Percentiles rank a stretch among this genome's conserved stretches.
Evolutionary conservation across 2,113 vertebrate species (phyloP).

Genomic region (Xenus cinereus): DNA sequence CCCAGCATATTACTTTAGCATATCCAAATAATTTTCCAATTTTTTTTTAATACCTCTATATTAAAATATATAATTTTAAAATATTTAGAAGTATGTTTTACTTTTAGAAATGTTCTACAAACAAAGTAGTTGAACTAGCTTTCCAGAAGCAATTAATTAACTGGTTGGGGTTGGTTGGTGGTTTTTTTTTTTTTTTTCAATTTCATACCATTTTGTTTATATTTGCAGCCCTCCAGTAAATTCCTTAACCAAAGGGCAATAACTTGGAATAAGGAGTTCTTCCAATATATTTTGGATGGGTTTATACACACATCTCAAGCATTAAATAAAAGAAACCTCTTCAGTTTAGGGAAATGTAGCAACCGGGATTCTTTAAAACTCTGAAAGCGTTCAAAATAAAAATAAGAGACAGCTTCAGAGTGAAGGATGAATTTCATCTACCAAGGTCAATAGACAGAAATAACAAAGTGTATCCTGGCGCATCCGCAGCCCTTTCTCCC

Average conservation of each 20-base stretch:
- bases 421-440: not conserved
- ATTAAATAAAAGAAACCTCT: not conserved
- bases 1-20: not conserved
- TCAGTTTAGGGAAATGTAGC: not conserved
- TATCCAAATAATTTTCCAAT: not conserved
- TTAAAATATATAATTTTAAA: not conserved
- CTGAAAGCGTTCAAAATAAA: not conserved
- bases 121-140: not conserved
- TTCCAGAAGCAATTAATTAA: not conserved
- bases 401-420: not conserved
- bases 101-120: not conserved
- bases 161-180: not conserved
- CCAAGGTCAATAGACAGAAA: not conserved
- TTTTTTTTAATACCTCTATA: not conserved
- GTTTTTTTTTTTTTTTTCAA: not conserved
- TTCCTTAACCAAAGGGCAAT: not conserved
- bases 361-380: not conserved
- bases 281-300: slow-evolving; percentile 1
- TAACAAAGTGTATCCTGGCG: not conserved
- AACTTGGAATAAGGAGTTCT: not conserved
- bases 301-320: not conserved
- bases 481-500: not conserved
- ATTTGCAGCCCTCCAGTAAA: not conserved
- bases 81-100: not conserved
- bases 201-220: not conserved